Base-by-base conservation (phyloP, 1,140 invertebrate genomes). In the Eubasilissa regina region DNA sequence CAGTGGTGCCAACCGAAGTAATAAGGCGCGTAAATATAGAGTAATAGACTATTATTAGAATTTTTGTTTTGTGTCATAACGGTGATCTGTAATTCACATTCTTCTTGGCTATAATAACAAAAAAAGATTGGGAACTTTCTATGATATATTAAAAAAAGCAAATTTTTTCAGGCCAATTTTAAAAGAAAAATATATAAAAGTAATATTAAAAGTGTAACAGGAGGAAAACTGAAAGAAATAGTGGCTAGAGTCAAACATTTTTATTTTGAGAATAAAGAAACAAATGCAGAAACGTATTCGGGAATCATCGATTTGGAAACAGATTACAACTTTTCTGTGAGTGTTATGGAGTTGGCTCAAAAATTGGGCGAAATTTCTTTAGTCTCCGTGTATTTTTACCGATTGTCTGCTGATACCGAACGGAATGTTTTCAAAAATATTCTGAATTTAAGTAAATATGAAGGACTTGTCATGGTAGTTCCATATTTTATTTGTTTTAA, bases 41-140 rank as follows among this genome's bases (percentile, higher is more conserved):
- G n/a, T n/a, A n/a, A n/a, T n/a, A n/a, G n/a, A n/a, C n/a, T n/a
- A n/a, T n/a, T n/a, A n/a, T n/a, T n/a, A n/a, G n/a, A n/a, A n/a
- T n/a, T n/a, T n/a, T n/a, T n/a, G n/a, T n/a, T n/a, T n/a, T n/a
- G n/a, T n/a, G n/a, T n/a, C n/a, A n/a, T n/a, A n/a, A n/a, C n/a
- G n/a, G n/a, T n/a, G n/a, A n/a, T n/a, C n/a, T n/a, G n/a, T n/a
- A 77, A 87, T 94, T 11, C 93, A 93, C 0, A 86, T 91, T n/a
- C 88, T 94, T 7, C 83, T 90, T n/a, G 93, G 93, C 0, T 90
- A 91, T 51, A 92, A 89, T 82, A 85, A 82, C 13, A 85, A 87
- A 13, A 93, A 94, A 87, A 91, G 91, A 15, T 82, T 91, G 10
- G 76, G 89, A 0, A 81, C 89, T 11, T 79, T 89, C 8, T 78